Evolutionary conservation across 2,797 vertebrate species (phyloP).

Genomic region (Sebastes matsubarae): DNA sequence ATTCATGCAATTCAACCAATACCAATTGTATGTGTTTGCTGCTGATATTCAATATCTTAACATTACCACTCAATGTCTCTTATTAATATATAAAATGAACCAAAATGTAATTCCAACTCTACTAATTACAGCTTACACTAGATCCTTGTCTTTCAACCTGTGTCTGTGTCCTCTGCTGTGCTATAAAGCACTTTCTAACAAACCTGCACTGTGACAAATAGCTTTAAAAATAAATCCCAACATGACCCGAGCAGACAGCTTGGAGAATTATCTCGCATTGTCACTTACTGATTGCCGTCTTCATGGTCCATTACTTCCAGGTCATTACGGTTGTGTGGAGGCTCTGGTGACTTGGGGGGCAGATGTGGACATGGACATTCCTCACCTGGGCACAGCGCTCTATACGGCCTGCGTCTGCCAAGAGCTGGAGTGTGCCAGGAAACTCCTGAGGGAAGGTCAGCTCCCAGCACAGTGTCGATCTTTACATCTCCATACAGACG

Average conservation of each 20-base stretch:
- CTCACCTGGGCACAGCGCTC: slow-evolving; percentile 93
- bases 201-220: slow-evolving; percentile 19
- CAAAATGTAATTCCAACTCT: background rate
- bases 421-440: slow-evolving; percentile 90
- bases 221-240: slow-evolving; percentile 48
- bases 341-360: slow-evolving; percentile 91
- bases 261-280: slow-evolving; percentile 51
- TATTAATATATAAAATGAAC: background rate
- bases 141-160: background rate
- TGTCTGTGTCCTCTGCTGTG: slow-evolving; percentile 30
- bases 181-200: background rate
- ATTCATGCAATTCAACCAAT: background rate
- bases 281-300: slow-evolving; percentile 55
- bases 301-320: slow-evolving; percentile 80
- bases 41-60: background rate
- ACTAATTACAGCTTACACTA: background rate
- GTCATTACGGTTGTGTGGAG: slow-evolving; percentile 92
- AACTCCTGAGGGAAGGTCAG: slow-evolving; percentile 93
- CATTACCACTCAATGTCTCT: background rate
- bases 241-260: slow-evolving; percentile 43
- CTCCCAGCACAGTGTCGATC: slow-evolving; percentile 25
- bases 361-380: slow-evolving; percentile 93
- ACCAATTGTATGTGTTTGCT: background rate
- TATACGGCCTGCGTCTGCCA: slow-evolving; percentile 91
- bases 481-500: slow-evolving; percentile 28